phyloP scores from a whole-genome alignment of 1,140 invertebrate genomes.

The Drosophila sucinea region DNA sequence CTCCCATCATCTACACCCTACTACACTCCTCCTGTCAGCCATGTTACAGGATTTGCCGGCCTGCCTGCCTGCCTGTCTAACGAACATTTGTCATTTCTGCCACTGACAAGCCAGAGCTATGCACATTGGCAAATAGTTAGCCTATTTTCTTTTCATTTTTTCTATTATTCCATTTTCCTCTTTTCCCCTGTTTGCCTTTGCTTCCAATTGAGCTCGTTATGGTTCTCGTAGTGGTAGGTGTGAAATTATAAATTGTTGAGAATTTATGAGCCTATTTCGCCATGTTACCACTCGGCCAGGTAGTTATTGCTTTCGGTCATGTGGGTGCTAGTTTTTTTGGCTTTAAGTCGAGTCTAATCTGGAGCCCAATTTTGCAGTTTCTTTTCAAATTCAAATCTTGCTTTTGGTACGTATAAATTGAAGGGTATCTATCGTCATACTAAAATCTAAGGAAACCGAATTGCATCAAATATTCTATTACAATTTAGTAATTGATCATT shows the following conservation, averaged over 20 bases:
- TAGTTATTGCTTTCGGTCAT: conserved; percentile 37
- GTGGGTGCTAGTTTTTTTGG: not conserved
- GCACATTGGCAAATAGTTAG: conserved; percentile 78
- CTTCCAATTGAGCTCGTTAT: conserved; percentile 51
- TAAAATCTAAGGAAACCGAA: too few relatives aligned
- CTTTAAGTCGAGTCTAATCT: conserved; percentile 1
- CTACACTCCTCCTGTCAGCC: conserved; percentile 25
- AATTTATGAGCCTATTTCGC: conserved; percentile 70
- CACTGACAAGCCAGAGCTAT: conserved; percentile 63
- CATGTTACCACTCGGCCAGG: conserved; percentile 41
- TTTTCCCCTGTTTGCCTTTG: not conserved
- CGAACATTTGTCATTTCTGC: conserved; percentile 73
- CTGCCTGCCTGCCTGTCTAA: conserved; percentile 76
- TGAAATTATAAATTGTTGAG: conserved; percentile 74
- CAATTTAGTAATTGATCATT: too few relatives aligned
- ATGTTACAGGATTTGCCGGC: conserved; percentile 53
- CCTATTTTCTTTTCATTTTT: conserved; percentile 37
- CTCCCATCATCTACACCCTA: too few relatives aligned
- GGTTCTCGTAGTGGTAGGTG: conserved; percentile 47
- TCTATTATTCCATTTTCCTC: not conserved
- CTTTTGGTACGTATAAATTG: too few relatives aligned
- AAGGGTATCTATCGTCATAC: too few relatives aligned
- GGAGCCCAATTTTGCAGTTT: not conserved
- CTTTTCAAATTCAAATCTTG: too few relatives aligned
- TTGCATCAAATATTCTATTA: too few relatives aligned